A percentile compares a stretch with the other conserved stretches of the same genome.
Evolutionary conservation across 1,140 invertebrate genomes (phyloP).

Genomic region (Drosophila leontia): DNA sequence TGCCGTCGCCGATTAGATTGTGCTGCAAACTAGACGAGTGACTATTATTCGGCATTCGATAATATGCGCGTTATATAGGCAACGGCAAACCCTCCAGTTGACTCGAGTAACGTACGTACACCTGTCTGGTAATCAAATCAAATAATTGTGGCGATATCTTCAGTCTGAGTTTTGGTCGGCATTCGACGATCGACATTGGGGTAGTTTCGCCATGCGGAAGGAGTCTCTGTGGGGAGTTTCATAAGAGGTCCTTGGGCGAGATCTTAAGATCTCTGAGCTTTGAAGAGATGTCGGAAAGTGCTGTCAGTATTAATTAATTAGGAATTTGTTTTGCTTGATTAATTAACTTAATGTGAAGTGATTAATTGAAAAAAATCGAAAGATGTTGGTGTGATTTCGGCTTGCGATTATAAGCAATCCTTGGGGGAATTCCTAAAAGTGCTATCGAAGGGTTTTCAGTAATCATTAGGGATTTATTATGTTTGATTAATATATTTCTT

Average conservation of each 20-base stretch:
- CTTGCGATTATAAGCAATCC: not conserved
- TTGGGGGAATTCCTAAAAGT: not conserved
- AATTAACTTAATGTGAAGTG: not conserved
- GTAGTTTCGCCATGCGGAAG: conserved; percentile 35
- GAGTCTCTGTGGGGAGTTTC: not conserved
- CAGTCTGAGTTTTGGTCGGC: not conserved
- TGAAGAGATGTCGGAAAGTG: not conserved
- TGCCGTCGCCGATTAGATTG: conserved; percentile 34
- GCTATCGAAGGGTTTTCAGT: not conserved
- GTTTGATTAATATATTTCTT: not conserved
- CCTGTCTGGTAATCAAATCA: conserved; percentile 39
- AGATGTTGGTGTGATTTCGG: conserved; percentile 15
- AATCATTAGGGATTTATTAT: not conserved
- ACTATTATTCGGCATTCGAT: too few relatives aligned
- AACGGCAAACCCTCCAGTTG: conserved; percentile 2
- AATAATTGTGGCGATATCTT: conserved; percentile 8
- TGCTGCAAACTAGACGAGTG: conserved; percentile 18
- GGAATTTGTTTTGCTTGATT: not conserved
- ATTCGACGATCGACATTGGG: conserved; percentile 32
- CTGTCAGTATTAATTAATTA: not conserved
- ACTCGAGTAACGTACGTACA: conserved; percentile 32
- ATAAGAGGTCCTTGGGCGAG: not conserved
- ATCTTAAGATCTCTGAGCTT: not conserved
- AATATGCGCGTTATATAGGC: conserved; percentile 33
- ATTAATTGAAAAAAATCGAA: not conserved